Conservation (phyloP, 35 echinoderm and acorn worm species). For the Diadema setosum region DNA sequence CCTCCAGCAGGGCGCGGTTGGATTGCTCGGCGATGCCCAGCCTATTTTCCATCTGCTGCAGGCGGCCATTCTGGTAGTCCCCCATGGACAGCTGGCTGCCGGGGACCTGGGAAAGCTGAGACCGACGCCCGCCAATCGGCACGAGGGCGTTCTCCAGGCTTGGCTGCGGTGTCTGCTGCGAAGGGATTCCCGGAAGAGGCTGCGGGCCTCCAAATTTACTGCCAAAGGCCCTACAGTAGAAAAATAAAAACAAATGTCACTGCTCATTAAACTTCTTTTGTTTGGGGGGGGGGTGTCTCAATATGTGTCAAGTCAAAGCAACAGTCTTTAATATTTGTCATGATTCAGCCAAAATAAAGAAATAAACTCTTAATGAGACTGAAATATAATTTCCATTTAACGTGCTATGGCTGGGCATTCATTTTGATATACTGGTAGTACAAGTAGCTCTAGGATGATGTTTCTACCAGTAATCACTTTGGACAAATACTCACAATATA, state of each 20-base stretch:
- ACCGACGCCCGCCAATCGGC: conserved; percentile 46
- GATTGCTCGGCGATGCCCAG: conserved; percentile 88
- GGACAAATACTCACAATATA: too few relatives aligned
- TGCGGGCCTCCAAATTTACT: conserved; percentile 65
- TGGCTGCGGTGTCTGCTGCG: conserved; percentile 64
- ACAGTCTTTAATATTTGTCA: too few relatives aligned
- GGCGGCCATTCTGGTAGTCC: conserved; percentile 53
- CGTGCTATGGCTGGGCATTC: too few relatives aligned
- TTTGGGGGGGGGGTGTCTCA: background rate
- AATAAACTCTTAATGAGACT: too few relatives aligned
- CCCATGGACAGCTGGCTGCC: conserved; percentile 34
- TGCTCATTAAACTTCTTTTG: too few relatives aligned
- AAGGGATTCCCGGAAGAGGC: conserved; percentile 73
- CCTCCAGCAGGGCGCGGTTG: conserved; percentile 76
- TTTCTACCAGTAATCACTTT: too few relatives aligned
- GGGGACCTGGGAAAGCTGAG: conserved; percentile 55
- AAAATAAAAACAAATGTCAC: too few relatives aligned
- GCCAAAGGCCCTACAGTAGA: background rate
- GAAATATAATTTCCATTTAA: too few relatives aligned
- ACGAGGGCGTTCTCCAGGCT: conserved; percentile 67
- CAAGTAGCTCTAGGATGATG: too few relatives aligned
- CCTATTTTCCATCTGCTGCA: conserved; percentile 72
- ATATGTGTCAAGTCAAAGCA: background rate
- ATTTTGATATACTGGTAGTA: too few relatives aligned
- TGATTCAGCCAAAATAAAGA: too few relatives aligned